Conservation (phyloP, 1,140 invertebrate species). For the Potamilus streckersoni region DNA sequence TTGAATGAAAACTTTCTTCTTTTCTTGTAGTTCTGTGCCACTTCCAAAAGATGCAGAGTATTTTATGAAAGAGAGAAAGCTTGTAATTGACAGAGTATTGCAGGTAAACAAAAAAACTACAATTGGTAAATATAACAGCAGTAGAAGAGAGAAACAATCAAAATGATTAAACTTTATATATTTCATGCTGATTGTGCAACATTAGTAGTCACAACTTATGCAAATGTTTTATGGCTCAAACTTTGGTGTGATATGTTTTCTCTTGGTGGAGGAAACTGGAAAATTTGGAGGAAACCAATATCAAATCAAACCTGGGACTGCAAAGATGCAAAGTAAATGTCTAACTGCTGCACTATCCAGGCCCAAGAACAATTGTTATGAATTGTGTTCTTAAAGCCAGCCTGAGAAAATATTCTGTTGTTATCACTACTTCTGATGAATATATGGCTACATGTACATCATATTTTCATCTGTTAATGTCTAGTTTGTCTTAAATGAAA, state of each 20-base stretch:
- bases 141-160: background rate
- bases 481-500: too few relatives aligned
- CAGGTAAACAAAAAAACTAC: constrained; percentile 41
- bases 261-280: background rate
- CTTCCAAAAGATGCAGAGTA: constrained; percentile 56
- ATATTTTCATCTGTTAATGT: too few relatives aligned
- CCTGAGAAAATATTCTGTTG: too few relatives aligned
- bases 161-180: background rate
- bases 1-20: background rate
- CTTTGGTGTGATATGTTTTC: background rate
- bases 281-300: too few relatives aligned
- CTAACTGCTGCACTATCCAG: too few relatives aligned
- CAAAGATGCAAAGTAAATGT: too few relatives aligned
- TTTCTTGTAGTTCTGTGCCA: constrained; percentile 57
- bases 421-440: too few relatives aligned
- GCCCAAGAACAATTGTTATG: too few relatives aligned
- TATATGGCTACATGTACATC: too few relatives aligned
- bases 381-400: too few relatives aligned
- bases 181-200: background rate
- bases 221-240: background rate
- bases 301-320: too few relatives aligned
- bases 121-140: constrained; percentile 33
- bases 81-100: constrained; percentile 56
- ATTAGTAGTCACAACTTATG: background rate
- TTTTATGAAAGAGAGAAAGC: constrained; percentile 55